A percentile compares a stretch with the other conserved stretches of the same genome.
These are phyloP conservation scores for Limosa lapponica DNA, from an alignment of 2,797 vertebrate species.

Conservation along the genomic window DNA sequence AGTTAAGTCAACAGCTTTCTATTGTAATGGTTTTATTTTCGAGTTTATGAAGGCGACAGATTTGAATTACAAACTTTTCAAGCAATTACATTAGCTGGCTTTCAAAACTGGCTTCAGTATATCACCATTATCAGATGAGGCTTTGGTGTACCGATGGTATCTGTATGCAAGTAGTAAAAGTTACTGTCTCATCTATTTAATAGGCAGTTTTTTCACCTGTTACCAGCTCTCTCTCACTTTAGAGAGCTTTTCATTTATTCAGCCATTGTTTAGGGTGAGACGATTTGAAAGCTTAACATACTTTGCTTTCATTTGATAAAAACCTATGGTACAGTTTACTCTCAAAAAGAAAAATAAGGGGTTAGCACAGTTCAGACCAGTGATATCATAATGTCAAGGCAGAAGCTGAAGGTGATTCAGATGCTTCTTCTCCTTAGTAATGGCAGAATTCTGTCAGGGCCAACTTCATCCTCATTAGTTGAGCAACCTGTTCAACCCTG, in stretches of 20 bases:
- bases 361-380: not conserved
- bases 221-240: not conserved
- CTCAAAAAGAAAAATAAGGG: not conserved
- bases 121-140: not conserved
- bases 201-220: not conserved
- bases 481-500: not conserved
- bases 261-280: not conserved
- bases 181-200: not conserved
- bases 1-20: not conserved
- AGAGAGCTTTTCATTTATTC: not conserved
- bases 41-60: not conserved
- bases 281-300: not conserved
- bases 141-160: not conserved
- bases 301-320: not conserved
- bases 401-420: not conserved
- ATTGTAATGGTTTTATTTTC: not conserved
- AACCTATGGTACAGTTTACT: not conserved
- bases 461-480: not conserved
- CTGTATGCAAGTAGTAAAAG: not conserved
- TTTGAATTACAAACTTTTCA: not conserved
- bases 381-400: not conserved
- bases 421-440: not conserved
- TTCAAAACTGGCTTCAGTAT: not conserved
- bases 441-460: not conserved
- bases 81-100: not conserved